These are phyloP conservation scores for Agapostemon virescens DNA, from an alignment of 2,888 invertebrate genomes.

Conservation along the genomic window DNA sequence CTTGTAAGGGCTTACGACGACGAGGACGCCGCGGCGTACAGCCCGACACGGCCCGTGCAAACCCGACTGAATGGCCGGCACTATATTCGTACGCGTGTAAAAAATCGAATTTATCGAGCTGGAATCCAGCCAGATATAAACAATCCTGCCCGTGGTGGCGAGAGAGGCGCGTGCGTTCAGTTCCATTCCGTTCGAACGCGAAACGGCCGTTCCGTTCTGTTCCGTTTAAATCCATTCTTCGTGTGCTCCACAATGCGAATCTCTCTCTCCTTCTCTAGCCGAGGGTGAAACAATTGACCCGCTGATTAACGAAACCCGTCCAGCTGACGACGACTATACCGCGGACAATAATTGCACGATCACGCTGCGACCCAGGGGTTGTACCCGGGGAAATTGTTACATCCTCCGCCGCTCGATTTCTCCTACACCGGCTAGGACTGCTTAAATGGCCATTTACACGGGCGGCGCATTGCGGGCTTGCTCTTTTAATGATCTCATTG, in stretches of 20 bases:
- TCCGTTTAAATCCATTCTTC: neutral
- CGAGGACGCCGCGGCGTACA: conserved; percentile 33
- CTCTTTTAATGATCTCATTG: conserved; percentile 56
- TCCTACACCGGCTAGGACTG: conserved; percentile 5
- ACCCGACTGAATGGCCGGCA: conserved; percentile 69
- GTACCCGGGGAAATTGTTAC: conserved; percentile 57
- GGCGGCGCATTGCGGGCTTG: conserved; percentile 30
- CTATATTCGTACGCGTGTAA: conserved; percentile 70
- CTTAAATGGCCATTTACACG: conserved; percentile 60
- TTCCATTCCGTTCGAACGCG: conserved; percentile 13
- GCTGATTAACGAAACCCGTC: conserved; percentile 57
- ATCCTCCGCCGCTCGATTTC: conserved; percentile 33
- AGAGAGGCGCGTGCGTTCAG: conserved; percentile 46
- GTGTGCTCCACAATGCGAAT: conserved; percentile 15
- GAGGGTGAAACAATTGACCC: conserved; percentile 61
- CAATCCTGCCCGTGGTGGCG: conserved; percentile 53
- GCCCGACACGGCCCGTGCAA: conserved; percentile 56
- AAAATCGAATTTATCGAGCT: conserved; percentile 71
- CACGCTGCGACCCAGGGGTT: conserved; percentile 41
- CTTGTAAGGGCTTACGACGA: conserved; percentile 62
- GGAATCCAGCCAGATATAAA: conserved; percentile 69
- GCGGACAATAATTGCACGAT: conserved; percentile 59
- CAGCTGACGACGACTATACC: conserved; percentile 7
- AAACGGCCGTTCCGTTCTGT: neutral
- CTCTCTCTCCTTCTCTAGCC: neutral